Conservation (phyloP, 2,113 vertebrate genomes). For the Nesogale talazaci region DNA sequence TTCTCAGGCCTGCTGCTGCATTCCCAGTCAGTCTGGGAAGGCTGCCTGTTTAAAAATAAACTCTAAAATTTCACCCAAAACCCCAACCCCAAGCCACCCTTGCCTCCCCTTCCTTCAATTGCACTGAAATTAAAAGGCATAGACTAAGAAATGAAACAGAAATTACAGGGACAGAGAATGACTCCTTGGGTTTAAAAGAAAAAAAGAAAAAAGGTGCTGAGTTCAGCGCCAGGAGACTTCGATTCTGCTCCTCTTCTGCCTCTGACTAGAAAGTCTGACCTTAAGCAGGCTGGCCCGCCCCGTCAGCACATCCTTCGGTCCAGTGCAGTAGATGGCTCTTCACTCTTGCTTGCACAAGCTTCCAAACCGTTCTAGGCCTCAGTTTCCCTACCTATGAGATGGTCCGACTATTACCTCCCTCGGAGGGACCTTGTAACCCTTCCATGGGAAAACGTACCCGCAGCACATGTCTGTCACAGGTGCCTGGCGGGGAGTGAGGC, state of each 20-base stretch:
- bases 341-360: background rate
- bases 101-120: slow-evolving; percentile 66
- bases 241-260: slow-evolving; percentile 7
- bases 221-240: slow-evolving; percentile 45
- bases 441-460: slow-evolving; percentile 14
- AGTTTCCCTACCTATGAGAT: slow-evolving; percentile 35
- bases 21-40: slow-evolving; percentile 76
- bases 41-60: slow-evolving; percentile 82
- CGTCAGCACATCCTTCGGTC: slow-evolving; percentile 1
- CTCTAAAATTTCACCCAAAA: slow-evolving; percentile 72
- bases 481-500: background rate
- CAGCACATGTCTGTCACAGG: background rate
- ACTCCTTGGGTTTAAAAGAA: slow-evolving; percentile 58
- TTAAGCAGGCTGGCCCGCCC: slow-evolving; percentile 39
- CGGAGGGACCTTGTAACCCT: background rate
- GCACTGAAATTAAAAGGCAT: slow-evolving; percentile 65
- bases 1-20: slow-evolving; percentile 73
- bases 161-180: slow-evolving; percentile 60
- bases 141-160: slow-evolving; percentile 51
- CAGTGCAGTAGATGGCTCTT: background rate
- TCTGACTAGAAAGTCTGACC: slow-evolving; percentile 37
- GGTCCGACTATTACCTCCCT: background rate
- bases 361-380: slow-evolving; percentile 2
- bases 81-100: slow-evolving; percentile 62
- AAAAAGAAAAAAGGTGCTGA: slow-evolving; percentile 48